These are phyloP conservation scores for Dolichoris vasculosae DNA, from an alignment of 1,140 invertebrate genomes.

Conservation along the genomic window DNA sequence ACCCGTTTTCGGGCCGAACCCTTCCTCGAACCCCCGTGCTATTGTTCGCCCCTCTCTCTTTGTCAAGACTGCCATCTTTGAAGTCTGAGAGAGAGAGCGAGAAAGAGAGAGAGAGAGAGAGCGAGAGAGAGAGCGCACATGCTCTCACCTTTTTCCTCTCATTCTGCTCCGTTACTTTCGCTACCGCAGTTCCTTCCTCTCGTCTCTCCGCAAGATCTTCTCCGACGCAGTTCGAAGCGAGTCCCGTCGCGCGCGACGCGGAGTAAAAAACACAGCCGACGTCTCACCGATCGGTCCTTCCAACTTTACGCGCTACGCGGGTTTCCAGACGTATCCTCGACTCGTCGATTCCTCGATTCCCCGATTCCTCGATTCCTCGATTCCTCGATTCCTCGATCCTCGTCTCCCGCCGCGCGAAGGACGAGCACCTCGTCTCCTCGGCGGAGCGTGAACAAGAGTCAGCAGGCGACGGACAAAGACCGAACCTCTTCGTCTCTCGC, in stretches of 20 bases:
- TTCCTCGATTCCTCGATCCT: no score
- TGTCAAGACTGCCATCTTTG: constrained; percentile 24
- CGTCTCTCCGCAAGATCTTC: neutral
- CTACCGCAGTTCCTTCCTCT: neutral
- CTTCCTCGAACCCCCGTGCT: neutral
- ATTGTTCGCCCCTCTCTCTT: neutral
- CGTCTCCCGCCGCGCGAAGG: no score
- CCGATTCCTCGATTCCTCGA: no score
- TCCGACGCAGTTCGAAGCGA: neutral
- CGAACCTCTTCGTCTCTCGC: no score
- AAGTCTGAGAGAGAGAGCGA: neutral
- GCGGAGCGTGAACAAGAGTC: no score
- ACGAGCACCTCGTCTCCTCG: no score
- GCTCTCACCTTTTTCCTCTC: constrained; percentile 45
- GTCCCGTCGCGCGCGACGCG: neutral
- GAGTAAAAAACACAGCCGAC: no score
- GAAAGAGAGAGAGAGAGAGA: neutral
- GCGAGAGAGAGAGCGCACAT: neutral
- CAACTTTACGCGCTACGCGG: no score
- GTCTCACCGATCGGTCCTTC: no score
- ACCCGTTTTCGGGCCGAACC: neutral
- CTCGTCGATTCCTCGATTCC: no score
- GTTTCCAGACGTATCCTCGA: no score
- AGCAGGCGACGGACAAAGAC: no score
- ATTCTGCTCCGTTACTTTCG: constrained; percentile 7